Base-by-base conservation (phyloP, 2,888 invertebrate genomes). In the Neoascia interrupta region DNA sequence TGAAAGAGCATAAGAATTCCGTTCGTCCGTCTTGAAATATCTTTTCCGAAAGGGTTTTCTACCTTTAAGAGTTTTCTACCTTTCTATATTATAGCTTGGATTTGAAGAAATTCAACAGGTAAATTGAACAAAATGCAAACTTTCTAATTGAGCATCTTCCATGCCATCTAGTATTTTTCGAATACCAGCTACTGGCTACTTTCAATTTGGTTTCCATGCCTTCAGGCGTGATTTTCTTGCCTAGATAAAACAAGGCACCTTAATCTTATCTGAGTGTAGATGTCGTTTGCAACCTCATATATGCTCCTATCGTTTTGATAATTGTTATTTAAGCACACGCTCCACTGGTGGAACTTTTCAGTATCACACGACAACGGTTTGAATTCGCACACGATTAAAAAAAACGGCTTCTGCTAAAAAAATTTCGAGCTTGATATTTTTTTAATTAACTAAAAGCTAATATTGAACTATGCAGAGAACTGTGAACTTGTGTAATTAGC, bases 281-380 rank as follows among this genome's bases (percentile, higher is more conserved):
- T 70, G 64, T 69, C 49, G 69, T 70, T 76, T 41, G 58, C 53
- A 54, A 53, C 47, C 37, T 13, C 64, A 47, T 76, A n/a, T n/a
- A n/a, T n/a, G n/a, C n/a, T n/a, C n/a, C n/a, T n/a, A 76, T 60
- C 58, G 39, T 15, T 26, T 11, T 34, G 60, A 76, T 76, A 76
- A 76, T 70, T 70, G 53, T 70, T 70, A 76, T 76, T 76, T 70
- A 76, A 76, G 64, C 58, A 70, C 53, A 60, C 70, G 60, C 23
- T 58, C 26, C 34, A 36, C 60, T 60, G 47, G 34, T 60, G 23
- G 19, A 64, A 64, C 26, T 60, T 76, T 76, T 70, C 58, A 76
- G 76, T 76, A 70, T 39, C 31, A 47, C 64, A 60, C 60, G 53
- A 36, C 31, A 53, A 43, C 53, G 53, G 26, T 53, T 60, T 60